A percentile compares a stretch with the other conserved stretches of the same genome.
phyloP scores from a whole-genome alignment of 2,888 invertebrate species.

The Trileptium ribeirensis region DNA sequence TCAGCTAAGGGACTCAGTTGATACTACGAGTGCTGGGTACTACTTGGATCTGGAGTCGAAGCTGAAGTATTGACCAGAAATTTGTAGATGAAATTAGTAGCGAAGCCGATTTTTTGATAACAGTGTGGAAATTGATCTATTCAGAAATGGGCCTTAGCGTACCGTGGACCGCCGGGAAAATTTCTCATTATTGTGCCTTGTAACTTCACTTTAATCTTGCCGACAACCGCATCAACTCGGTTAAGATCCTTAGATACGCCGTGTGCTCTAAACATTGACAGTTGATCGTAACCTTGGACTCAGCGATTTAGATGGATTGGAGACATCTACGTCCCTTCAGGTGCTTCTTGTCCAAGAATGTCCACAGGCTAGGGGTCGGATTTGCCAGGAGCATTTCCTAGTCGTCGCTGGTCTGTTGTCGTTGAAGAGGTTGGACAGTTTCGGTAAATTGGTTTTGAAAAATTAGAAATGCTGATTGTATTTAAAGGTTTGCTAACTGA shows the following conservation, averaged over 20 bases:
- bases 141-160: not conserved
- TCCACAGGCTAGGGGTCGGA: too few relatives aligned
- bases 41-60: not conserved
- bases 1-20: too few relatives aligned
- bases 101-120: too few relatives aligned
- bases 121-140: too few relatives aligned
- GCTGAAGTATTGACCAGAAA: not conserved
- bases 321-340: not conserved
- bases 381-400: too few relatives aligned
- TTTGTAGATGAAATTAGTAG: not conserved
- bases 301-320: not conserved
- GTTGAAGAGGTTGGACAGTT: too few relatives aligned
- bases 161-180: not conserved
- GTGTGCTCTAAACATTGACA: not conserved
- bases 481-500: too few relatives aligned
- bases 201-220: not conserved
- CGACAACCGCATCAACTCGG: not conserved
- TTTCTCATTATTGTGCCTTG: not conserved
- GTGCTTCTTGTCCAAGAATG: too few relatives aligned
- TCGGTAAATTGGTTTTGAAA: too few relatives aligned
- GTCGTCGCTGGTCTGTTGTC: too few relatives aligned
- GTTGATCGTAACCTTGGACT: not conserved
- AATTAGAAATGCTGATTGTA: too few relatives aligned
- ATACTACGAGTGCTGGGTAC: not conserved
- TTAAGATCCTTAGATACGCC: not conserved